These are phyloP conservation scores for Ammospiza caudacuta DNA, from an alignment of 2,113 vertebrate genomes.

Conservation along the genomic window DNA sequence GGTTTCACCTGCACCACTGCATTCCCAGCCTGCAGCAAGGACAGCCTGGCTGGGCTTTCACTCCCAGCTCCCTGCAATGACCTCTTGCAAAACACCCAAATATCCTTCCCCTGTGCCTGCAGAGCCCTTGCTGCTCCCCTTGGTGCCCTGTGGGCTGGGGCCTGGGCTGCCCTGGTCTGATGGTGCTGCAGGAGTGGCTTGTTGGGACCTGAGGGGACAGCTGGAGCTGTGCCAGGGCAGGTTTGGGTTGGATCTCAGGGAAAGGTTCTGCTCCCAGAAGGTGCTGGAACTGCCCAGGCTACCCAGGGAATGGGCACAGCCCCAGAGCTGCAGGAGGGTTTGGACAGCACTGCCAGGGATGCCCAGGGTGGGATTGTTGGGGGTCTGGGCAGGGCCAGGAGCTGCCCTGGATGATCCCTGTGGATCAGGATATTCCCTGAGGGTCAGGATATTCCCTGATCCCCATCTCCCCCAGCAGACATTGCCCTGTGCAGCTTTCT, in stretches of 20 bases:
- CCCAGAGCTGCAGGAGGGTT: neutral
- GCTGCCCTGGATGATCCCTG: rapidly evolving
- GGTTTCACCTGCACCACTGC: neutral
- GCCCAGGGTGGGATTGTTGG: neutral
- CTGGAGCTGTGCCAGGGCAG: neutral
- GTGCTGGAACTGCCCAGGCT: neutral
- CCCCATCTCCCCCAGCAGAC: neutral
- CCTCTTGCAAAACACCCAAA: neutral
- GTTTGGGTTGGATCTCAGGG: rapidly evolving
- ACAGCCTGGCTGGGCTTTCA: rapidly evolving
- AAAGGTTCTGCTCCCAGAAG: neutral
- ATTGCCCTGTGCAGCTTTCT: rapidly evolving
- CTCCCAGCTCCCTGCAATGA: neutral
- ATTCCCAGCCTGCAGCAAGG: neutral
- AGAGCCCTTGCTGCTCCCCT: rapidly evolving
- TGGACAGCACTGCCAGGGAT: neutral
- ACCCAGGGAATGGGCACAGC: neutral
- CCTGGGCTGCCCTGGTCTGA: neutral
- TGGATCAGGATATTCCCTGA: neutral
- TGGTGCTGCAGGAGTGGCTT: neutral
- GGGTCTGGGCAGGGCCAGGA: neutral
- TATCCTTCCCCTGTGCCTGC: neutral
- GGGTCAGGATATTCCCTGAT: neutral
- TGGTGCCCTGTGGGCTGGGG: rapidly evolving
- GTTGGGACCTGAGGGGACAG: rapidly evolving